Conservation (phyloP, 2,113 vertebrate species). For the zebrafish (Danio rerio) region GRCz12tu NC_133195.1:7896501-7897000, state of each 20-base stretch:
- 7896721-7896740: constrained; percentile 14
- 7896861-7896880: neutral
- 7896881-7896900: neutral
- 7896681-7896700: constrained; percentile 11
- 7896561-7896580: neutral
- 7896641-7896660: constrained; percentile 10
- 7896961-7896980: constrained; percentile 8
- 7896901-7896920: neutral
- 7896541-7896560: constrained; percentile 4
- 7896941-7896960: neutral
- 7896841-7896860: neutral
- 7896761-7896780: neutral
- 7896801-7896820: neutral
- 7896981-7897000: neutral
- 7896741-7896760: neutral
- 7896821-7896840: neutral
- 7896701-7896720: neutral
- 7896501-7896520: neutral
- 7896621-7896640: neutral
- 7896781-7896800: neutral
- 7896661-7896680: neutral
- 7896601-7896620: neutral
- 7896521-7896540: neutral
- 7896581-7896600: constrained; percentile 10
- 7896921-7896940: neutral